Evolutionary conservation across 1,140 invertebrate species (phyloP).

Genomic region (Drosophila persimilis): DNA sequence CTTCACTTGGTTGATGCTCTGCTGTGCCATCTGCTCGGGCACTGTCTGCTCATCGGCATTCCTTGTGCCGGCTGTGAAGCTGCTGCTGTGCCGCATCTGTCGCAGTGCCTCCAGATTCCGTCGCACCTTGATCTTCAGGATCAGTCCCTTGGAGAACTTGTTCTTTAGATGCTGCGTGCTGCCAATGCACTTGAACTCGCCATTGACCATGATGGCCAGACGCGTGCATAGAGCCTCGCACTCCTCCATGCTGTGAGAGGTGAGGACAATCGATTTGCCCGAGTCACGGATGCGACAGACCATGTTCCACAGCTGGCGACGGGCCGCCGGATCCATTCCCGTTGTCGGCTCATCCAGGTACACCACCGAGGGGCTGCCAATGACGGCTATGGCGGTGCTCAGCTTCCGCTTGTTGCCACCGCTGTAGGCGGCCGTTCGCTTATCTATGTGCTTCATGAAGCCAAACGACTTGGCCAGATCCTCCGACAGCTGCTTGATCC

Average conservation of each 20-base stretch:
- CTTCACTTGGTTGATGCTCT: slow-evolving; percentile 71
- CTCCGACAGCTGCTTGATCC: slow-evolving; percentile 82
- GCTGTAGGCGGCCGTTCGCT: slow-evolving; percentile 87
- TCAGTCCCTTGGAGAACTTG: slow-evolving; percentile 88
- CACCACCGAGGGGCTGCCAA: slow-evolving; percentile 94
- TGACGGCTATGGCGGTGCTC: slow-evolving; percentile 95
- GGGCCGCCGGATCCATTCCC: slow-evolving; percentile 93
- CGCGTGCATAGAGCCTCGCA: slow-evolving; percentile 94
- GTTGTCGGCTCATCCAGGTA: slow-evolving; percentile 94
- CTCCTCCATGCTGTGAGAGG: slow-evolving; percentile 93
- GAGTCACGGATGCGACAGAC: slow-evolving; percentile 85
- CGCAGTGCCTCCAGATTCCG: slow-evolving; percentile 32
- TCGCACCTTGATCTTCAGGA: slow-evolving; percentile 75
- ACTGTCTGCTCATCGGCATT: slow-evolving; percentile 42
- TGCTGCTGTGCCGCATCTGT: slow-evolving; percentile 27
- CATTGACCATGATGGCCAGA: slow-evolving; percentile 94
- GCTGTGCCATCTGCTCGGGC: slow-evolving; percentile 33
- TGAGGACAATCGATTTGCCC: slow-evolving; percentile 90
- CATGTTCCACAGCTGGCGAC: slow-evolving; percentile 91
- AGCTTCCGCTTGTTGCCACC: slow-evolving; percentile 98
- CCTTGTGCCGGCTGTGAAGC: slow-evolving; percentile 5
- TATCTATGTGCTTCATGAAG: slow-evolving; percentile 83
- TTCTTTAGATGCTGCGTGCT: slow-evolving; percentile 88
- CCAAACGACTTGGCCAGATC: slow-evolving; percentile 83
- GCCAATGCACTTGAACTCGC: slow-evolving; percentile 89